Base-by-base conservation (phyloP, 2,797 vertebrate genomes). In the Haliaeetus vocifer region DNA sequence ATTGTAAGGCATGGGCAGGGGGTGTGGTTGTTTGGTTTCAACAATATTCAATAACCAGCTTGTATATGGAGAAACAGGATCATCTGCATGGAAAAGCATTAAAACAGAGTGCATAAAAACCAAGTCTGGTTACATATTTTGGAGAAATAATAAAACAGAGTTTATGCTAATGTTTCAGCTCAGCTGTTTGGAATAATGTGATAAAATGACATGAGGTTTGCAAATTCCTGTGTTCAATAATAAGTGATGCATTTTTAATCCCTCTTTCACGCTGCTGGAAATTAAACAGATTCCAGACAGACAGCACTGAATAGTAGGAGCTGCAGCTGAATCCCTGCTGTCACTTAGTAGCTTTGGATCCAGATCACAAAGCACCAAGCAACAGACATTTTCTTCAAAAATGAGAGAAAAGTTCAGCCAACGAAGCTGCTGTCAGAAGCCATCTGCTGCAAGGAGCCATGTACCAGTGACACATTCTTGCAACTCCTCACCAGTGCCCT, bases 1-100 rank as follows among this genome's bases (percentile, higher is more conserved):
- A 11, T 99, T 99, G 61, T 99, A 98, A 15, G 99, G 99, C 99
- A 99, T 99, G 11, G 99, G 99, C 67, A 99, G 97, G 6, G 99
- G 99, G 92, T 99, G 99, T 1, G 99, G 99, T 58, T 98, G 99
- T 83, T 99, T 99, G 90, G 98, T 99, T 94, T 99, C 99, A 73
- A 99, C 98, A 31, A 99, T 99, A 67, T 98, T 98, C 91, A 99
- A 97, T 21, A 99, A 97, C 99, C 99, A 99, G 80, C 99, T 98
- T 33, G 99, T 99, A 49, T 99, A 99, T 2, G 99, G 99, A 38
- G 99, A 99, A 73, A 99, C 97, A 2, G 99, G 99, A 96, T 99
- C 99, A 93, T 98, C 99, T 99, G 91, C 2, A 50, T 31, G 65
- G 65, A 38, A 92, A 97, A 91, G 49, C 68, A 95, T 81, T 86